These are phyloP conservation scores for Rallus crepitans DNA, from an alignment of 2,797 vertebrate species.

Conservation along the genomic window DNA sequence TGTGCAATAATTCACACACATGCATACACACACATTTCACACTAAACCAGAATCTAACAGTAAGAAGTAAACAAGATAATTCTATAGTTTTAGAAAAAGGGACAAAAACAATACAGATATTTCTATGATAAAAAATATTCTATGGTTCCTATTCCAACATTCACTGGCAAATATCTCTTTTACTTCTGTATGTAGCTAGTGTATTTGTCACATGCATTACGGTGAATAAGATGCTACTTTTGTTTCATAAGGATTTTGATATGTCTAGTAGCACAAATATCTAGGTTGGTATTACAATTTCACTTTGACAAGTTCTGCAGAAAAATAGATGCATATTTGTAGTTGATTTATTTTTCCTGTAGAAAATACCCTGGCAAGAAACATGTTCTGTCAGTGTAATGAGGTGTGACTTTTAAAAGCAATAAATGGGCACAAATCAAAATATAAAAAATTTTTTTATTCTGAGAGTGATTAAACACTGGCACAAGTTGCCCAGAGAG, in stretches of 20 bases:
- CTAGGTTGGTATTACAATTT: not conserved
- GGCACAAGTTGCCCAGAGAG: not conserved
- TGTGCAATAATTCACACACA: fast-evolving
- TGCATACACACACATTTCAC: not conserved
- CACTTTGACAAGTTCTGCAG: not conserved
- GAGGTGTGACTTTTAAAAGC: not conserved
- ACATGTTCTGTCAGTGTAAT: not conserved
- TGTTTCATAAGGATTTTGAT: not conserved
- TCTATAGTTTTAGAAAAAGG: not conserved
- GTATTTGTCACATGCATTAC: not conserved
- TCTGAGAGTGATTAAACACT: not conserved
- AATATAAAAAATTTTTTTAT: not conserved
- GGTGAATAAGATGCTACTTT: not conserved
- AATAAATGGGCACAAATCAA: not conserved
- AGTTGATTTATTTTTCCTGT: not conserved
- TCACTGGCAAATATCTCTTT: not conserved
- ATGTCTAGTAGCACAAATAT: not conserved
- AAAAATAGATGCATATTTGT: not conserved
- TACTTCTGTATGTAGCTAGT: not conserved
- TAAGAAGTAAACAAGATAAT: not conserved
- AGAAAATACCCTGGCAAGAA: not conserved
- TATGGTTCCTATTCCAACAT: not conserved
- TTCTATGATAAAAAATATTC: not conserved
- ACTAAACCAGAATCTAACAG: not conserved
- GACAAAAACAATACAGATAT: not conserved